phyloP scores from a whole-genome alignment of 2,797 vertebrate species.

The Poeciliopsis gracilis region DNA sequence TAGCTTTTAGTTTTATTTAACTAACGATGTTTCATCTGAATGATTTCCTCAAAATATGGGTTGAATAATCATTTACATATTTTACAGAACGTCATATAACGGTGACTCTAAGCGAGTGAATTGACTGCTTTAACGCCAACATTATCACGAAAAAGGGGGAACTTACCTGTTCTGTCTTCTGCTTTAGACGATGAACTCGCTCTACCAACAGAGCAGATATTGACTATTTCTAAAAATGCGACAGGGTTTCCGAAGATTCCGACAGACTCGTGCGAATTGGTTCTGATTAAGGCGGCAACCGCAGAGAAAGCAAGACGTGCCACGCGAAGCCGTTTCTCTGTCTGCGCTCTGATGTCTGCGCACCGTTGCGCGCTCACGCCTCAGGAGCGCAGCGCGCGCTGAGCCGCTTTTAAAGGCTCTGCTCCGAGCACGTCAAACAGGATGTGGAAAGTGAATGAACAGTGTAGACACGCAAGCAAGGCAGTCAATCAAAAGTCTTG shows the following conservation, averaged over 20 bases:
- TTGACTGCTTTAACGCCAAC: neutral
- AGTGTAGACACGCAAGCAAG: neutral
- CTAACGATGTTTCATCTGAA: neutral
- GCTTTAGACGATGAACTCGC: neutral
- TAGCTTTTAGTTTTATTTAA: neutral
- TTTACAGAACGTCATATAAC: neutral
- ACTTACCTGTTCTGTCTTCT: conserved; percentile 46
- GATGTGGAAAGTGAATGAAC: conserved; percentile 10
- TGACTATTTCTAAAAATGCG: neutral
- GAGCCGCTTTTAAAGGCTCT: conserved; percentile 15
- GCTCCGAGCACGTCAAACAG: conserved; percentile 10
- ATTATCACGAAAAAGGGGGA: neutral
- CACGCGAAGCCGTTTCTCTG: neutral
- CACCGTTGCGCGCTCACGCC: neutral
- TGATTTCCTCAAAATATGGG: neutral
- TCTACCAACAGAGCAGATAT: conserved; percentile 2
- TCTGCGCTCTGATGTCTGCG: neutral
- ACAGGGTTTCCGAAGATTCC: neutral
- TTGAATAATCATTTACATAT: neutral
- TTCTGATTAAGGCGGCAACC: neutral
- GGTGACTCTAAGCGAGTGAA: neutral
- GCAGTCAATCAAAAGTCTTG: neutral
- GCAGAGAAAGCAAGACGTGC: neutral
- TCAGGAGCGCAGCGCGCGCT: neutral
- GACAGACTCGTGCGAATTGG: neutral